phyloP scores from a whole-genome alignment of 1,140 invertebrate genomes.

The Oncopodura yosiiana region DNA sequence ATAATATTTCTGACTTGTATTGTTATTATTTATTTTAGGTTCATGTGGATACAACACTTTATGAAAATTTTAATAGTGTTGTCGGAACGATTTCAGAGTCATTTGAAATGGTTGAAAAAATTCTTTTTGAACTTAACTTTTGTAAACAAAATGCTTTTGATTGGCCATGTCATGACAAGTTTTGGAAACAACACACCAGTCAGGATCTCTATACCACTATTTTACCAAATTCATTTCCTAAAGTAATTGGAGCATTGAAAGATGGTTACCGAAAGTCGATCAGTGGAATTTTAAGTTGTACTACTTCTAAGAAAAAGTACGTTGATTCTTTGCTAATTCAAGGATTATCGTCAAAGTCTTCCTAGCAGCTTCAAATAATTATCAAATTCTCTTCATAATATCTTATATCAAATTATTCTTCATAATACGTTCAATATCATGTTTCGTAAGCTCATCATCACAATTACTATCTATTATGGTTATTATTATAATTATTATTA shows the following conservation, averaged over 20 bases:
- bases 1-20: background rate
- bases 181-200: slow-evolving; percentile 5
- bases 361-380: no score
- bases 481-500: no score
- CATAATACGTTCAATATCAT: no score
- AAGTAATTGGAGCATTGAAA: slow-evolving; percentile 12
- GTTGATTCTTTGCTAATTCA: no score
- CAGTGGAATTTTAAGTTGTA: background rate
- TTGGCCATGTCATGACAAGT: background rate
- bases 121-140: background rate
- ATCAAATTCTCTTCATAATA: no score
- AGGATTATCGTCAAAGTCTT: no score
- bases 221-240: slow-evolving; percentile 17
- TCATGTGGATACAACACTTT: background rate
- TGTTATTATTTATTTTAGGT: background rate
- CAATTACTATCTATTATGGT: no score
- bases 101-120: slow-evolving; percentile 1
- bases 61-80: slow-evolving; percentile 3
- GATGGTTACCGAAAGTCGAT: slow-evolving; percentile 3
- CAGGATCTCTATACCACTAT: slow-evolving; percentile 4
- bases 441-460: no score
- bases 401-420: no score
- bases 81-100: background rate
- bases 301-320: background rate
- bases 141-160: background rate